phyloP scores from a whole-genome alignment of 1,140 invertebrate species.

The Andrena cerasifolii region DNA sequence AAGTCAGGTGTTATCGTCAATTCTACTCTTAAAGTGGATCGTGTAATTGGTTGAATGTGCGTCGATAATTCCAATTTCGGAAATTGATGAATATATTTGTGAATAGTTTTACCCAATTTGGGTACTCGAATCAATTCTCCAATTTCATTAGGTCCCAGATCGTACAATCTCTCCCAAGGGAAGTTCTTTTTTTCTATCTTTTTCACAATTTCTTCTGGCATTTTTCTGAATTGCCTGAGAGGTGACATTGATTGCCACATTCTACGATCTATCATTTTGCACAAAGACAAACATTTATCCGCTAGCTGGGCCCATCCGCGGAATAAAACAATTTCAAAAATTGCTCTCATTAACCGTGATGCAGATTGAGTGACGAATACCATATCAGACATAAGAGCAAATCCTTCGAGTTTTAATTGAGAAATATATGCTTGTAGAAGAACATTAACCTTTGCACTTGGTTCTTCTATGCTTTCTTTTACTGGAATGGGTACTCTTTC shows the following conservation, averaged over 20 bases:
- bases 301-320: conserved; percentile 98
- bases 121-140: conserved; percentile 98
- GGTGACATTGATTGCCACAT: conserved; percentile 99
- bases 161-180: conserved; percentile 96
- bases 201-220: conserved; percentile 98
- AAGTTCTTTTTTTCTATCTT: conserved; percentile 99
- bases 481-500: conserved; percentile 99
- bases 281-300: conserved; percentile 97
- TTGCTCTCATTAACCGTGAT: conserved; percentile 95
- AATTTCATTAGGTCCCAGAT: conserved; percentile 98
- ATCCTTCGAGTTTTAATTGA: conserved; percentile 98
- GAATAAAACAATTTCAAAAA: conserved; percentile 96
- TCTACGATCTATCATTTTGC: conserved; percentile 99
- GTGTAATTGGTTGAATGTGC: conserved; percentile 98
- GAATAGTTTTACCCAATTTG: conserved; percentile 98
- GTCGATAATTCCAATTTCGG: conserved; percentile 97
- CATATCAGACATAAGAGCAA: conserved; percentile 99
- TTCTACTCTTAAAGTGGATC: conserved; percentile 96
- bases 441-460: conserved; percentile 98
- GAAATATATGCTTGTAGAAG: conserved; percentile 99
- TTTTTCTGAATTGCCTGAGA: conserved; percentile 97
- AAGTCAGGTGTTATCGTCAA: conserved; percentile 99
- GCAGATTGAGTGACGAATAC: conserved; percentile 99
- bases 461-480: conserved; percentile 99
- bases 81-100: conserved; percentile 99